A percentile compares a stretch with the other conserved stretches of the same genome.
Conservation (phyloP, 2,113 vertebrate genomes). For the Dendropsophus ebraccatus region DNA sequence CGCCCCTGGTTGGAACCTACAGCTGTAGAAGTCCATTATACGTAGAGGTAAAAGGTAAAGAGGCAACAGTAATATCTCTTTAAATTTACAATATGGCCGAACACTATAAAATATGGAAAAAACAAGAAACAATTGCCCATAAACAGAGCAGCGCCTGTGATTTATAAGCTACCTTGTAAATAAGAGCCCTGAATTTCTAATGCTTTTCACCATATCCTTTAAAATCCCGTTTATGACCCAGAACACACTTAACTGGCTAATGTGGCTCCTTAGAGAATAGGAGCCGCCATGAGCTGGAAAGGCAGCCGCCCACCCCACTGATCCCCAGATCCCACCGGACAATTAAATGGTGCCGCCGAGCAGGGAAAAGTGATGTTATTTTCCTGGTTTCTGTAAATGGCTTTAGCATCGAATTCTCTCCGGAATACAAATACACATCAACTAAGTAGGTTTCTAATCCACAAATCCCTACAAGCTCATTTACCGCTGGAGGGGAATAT, state of each 20-base stretch:
- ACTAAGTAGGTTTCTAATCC: constrained; percentile 3
- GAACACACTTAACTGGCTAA: not conserved
- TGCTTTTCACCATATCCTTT: not conserved
- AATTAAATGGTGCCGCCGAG: not conserved
- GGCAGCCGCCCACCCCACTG: not conserved
- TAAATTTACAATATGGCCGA: not conserved
- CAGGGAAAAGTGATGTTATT: constrained; percentile 17
- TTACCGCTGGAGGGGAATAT: constrained; percentile 7
- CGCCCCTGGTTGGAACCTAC: no score
- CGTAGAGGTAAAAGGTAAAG: not conserved
- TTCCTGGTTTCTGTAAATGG: constrained; percentile 26
- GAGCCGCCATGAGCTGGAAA: not conserved
- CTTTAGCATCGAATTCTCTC: not conserved
- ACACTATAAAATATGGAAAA: not conserved
- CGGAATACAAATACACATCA: constrained; percentile 12
- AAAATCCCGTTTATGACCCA: constrained; percentile 20
- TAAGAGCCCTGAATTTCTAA: not conserved
- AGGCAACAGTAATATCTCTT: not conserved
- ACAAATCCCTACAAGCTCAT: constrained; percentile 29
- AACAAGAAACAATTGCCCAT: not conserved
- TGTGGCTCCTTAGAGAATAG: not conserved
- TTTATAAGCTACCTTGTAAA: not conserved
- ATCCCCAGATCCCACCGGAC: not conserved
- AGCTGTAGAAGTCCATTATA: no score
- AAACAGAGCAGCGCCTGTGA: not conserved